These are phyloP conservation scores for Mormyrus proboscirostris DNA, from an alignment of 2,797 vertebrate genomes.

Conservation along the genomic window DNA sequence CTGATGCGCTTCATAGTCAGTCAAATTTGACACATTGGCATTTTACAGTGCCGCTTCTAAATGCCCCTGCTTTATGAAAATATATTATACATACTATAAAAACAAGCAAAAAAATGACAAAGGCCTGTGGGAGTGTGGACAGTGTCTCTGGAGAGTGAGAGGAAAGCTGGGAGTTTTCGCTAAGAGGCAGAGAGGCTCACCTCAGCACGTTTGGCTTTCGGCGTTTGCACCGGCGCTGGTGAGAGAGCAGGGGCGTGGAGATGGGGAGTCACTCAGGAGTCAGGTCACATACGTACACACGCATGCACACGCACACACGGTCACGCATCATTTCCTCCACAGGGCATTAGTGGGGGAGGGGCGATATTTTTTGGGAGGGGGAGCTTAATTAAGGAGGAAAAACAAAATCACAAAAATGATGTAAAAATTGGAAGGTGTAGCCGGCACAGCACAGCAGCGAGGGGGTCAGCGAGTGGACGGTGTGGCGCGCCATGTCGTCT, in stretches of 20 bases:
- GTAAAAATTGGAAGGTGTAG: background rate
- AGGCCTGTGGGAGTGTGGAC: background rate
- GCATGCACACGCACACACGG: background rate
- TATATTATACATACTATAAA: background rate
- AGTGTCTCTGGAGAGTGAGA: background rate
- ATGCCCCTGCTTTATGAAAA: background rate
- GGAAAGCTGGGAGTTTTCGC: slow-evolving; percentile 3
- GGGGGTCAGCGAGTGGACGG: background rate
- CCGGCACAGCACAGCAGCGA: background rate
- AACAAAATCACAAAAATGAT: background rate
- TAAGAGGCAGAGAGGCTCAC: background rate
- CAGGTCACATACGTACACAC: slow-evolving; percentile 13
- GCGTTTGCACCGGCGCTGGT: background rate
- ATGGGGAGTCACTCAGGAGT: slow-evolving; percentile 18
- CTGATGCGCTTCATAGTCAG: background rate
- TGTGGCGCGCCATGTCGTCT: background rate
- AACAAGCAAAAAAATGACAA: background rate
- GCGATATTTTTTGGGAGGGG: background rate
- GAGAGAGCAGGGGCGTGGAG: background rate
- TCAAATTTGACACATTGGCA: background rate
- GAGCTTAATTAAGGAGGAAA: background rate
- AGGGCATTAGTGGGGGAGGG: background rate
- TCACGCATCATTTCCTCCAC: slow-evolving; percentile 13
- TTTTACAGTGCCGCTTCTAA: background rate
- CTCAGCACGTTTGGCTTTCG: background rate